phyloP scores from a whole-genome alignment of 2,888 invertebrate species.

The Andrena bucephala region DNA sequence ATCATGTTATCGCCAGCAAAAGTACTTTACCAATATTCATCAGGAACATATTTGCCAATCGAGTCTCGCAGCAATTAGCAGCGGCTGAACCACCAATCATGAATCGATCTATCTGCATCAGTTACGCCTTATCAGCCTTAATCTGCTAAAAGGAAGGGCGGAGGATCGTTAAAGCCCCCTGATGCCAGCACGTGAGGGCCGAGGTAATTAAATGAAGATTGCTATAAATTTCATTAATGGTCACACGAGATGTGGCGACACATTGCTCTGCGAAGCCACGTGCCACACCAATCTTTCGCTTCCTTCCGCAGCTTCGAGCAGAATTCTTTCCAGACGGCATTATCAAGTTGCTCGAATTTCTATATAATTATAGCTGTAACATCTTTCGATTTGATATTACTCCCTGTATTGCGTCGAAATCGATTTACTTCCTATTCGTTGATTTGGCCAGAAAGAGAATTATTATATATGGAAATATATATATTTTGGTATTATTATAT shows the following conservation, averaged over 20 bases:
- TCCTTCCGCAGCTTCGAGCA: too few relatives aligned
- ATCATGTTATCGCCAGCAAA: slow-evolving; percentile 10
- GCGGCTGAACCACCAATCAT: slow-evolving; percentile 52
- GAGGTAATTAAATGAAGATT: slow-evolving; percentile 60
- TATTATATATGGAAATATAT: not conserved
- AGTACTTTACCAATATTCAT: slow-evolving; percentile 26
- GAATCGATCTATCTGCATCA: slow-evolving; percentile 60
- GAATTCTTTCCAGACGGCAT: not conserved
- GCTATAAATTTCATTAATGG: slow-evolving; percentile 51
- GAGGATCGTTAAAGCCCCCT: slow-evolving; percentile 49
- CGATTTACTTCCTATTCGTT: not conserved
- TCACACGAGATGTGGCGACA: not conserved
- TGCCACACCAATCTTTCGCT: slow-evolving; percentile 13
- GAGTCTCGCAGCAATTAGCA: slow-evolving; percentile 45
- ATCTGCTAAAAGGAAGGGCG: slow-evolving; percentile 62
- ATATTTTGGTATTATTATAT: not conserved
- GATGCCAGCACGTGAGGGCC: slow-evolving; percentile 38
- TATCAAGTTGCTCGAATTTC: not conserved
- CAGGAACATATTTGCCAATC: slow-evolving; percentile 20
- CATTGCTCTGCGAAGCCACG: slow-evolving; percentile 13
- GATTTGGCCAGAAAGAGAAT: not conserved
- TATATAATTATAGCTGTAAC: not conserved
- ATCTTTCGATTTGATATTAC: not conserved
- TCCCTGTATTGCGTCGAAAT: not conserved
- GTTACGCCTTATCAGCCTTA: slow-evolving; percentile 59